Evolutionary conservation across 2,888 invertebrate species (phyloP).

Genomic region (Clivina fossor): DNA sequence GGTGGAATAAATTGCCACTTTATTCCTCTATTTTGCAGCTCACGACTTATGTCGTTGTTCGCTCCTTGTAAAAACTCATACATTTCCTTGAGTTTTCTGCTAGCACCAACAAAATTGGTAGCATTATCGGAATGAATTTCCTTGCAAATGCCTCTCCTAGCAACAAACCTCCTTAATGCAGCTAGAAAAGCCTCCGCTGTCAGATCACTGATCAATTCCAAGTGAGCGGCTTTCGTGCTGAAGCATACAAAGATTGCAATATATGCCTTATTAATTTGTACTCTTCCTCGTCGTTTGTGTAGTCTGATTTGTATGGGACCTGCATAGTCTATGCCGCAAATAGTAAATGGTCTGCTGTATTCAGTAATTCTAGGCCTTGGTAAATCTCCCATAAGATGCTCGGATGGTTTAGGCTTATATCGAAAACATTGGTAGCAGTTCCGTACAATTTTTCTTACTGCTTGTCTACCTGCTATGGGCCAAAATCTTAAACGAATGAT

Average conservation of each 20-base stretch:
- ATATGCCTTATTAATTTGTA: constrained; percentile 42
- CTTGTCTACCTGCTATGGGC: constrained; percentile 42
- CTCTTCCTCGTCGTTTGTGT: constrained; percentile 38
- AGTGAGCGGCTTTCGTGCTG: constrained; percentile 3
- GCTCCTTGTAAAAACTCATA: constrained; percentile 28
- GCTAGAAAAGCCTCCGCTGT: constrained; percentile 36
- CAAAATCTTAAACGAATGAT: constrained; percentile 41
- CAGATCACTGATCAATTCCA: constrained; percentile 25
- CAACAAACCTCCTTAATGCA: constrained; percentile 31
- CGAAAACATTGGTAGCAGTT: constrained; percentile 44
- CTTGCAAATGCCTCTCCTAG: constrained; percentile 26
- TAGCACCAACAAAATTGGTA: constrained; percentile 32
- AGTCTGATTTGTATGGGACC: constrained; percentile 40
- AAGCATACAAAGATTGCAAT: constrained; percentile 38
- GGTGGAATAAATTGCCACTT: constrained; percentile 36
- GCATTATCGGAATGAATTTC: not conserved
- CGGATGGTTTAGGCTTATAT: constrained; percentile 35
- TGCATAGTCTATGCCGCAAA: constrained; percentile 35
- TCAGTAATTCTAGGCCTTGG: constrained; percentile 43
- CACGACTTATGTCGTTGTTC: constrained; percentile 7
- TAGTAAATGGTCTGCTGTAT: constrained; percentile 41
- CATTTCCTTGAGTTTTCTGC: constrained; percentile 15
- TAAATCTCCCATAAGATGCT: constrained; percentile 47
- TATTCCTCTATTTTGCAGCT: constrained; percentile 17
- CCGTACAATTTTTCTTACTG: constrained; percentile 37